Base-by-base conservation (phyloP, 2,113 vertebrate species). In the Anoplopoma fimbria region DNA sequence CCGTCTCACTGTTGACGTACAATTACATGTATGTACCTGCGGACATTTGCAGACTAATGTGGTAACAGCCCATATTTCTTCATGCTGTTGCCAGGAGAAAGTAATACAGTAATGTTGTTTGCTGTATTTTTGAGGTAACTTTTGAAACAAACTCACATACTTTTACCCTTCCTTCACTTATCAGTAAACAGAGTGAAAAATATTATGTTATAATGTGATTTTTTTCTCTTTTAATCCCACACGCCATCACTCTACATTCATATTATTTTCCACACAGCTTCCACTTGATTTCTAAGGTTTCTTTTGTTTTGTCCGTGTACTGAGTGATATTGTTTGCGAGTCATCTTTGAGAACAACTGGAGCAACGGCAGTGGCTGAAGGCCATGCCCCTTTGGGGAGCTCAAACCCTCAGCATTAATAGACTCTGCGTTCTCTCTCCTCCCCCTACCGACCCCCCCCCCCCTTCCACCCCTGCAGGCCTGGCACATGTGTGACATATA, bases 401-500 rank as follows among this genome's bases (percentile, higher is more conserved):
- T 79, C n/a, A 70, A 71, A 88, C 76, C 67, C 42, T 83, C 62
- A 60, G 73, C 77, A 87, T 53, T 69, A 83, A 71, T 36, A 70
- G 45, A 47, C 86, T 84, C 70, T 27, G 72, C 31, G 3, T 61
- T 72, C 60, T 12, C 9, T 53, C 17, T 45, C 4, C 21, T 21
- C 49, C 8, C 6, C 17, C 19, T 4, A 4, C 17, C 23, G 0
- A 29, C 5, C 60, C 14, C 51, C 2, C 31, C 63, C 29, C 74
- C 75, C 70, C 58, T 58, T 53, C 42, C 6, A 42, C 68, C 88
- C 83, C 90, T 79, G 64, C 78, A 90, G 91, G 90, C 88, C 86
- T 91, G 87, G 87, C 94, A 91, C 93, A 92, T 88, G 87, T 93
- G 94, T 89, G 92, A 90, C 92, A 91, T 90, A 88, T 93, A 95